These are phyloP conservation scores for Erynnis tages DNA, from an alignment of 2,888 invertebrate species.

Conservation along the genomic window DNA sequence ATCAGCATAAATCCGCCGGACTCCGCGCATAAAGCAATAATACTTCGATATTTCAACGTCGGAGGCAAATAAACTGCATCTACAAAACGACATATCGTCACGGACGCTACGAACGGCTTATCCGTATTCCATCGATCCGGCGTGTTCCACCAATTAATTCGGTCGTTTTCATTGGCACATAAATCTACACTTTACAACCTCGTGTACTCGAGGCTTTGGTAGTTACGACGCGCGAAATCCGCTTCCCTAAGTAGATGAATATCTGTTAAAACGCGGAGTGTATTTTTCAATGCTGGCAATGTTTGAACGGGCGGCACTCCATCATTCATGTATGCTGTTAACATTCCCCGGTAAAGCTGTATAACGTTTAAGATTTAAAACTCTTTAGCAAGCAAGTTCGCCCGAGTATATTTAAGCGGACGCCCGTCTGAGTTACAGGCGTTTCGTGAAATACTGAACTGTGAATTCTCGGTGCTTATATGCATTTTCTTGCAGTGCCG, in stretches of 20 bases:
- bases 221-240: conserved; percentile 28
- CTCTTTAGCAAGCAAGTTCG: conserved; percentile 29
- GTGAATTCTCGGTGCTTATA: conserved; percentile 23
- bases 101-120: conserved; percentile 22
- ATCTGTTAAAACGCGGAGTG: conserved; percentile 27
- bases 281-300: conserved; percentile 31
- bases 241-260: conserved; percentile 31
- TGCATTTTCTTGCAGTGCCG: conserved; percentile 27
- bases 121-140: conserved; percentile 27
- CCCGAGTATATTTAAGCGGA: conserved; percentile 31
- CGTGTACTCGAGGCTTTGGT: conserved; percentile 24
- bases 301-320: conserved; percentile 28
- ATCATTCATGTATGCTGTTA: conserved; percentile 37
- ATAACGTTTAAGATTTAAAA: conserved; percentile 35
- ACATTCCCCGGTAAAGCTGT: conserved; percentile 31
- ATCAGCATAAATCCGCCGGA: neutral
- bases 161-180: conserved; percentile 26
- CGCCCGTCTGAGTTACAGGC: conserved; percentile 31
- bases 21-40: conserved; percentile 24
- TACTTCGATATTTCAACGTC: conserved; percentile 22
- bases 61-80: conserved; percentile 13
- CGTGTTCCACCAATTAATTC: conserved; percentile 28
- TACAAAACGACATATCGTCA: conserved; percentile 27
- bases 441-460: conserved; percentile 28
- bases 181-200: conserved; percentile 28